These are phyloP conservation scores for Panurus biarmicus DNA, from an alignment of 2,113 vertebrate species.

Conservation along the genomic window DNA sequence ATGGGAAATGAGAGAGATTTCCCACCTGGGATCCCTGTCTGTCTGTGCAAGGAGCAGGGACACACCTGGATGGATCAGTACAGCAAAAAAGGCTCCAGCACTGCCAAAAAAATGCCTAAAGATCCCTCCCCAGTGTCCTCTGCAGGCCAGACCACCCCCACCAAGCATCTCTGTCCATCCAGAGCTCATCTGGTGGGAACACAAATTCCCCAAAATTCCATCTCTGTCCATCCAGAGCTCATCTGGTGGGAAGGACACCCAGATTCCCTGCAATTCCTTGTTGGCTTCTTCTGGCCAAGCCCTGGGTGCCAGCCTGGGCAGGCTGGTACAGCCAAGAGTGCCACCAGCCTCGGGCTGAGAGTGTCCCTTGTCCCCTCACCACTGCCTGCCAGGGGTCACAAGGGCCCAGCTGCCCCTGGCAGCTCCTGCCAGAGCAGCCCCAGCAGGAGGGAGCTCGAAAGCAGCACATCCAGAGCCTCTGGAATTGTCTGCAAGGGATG, in stretches of 20 bases:
- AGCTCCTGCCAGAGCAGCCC: background rate
- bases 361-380: background rate
- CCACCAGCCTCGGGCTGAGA: slow-evolving; percentile 26
- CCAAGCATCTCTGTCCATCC: background rate
- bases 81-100: background rate
- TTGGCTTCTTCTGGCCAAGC: background rate
- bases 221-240: background rate
- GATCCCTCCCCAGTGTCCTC: background rate
- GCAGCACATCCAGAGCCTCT: background rate
- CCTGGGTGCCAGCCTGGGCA: background rate
- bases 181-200: background rate
- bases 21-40: background rate
- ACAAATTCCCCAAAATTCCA: background rate
- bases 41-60: background rate
- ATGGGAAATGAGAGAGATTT: background rate
- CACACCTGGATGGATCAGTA: background rate
- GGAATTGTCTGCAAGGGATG: background rate
- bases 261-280: background rate
- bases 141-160: background rate
- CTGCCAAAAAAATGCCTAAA: background rate
- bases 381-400: background rate
- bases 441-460: background rate
- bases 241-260: background rate
- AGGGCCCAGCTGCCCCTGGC: background rate
- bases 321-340: background rate